These are phyloP conservation scores for Nematolebias whitei DNA, from an alignment of 2,113 vertebrate species.

Conservation along the genomic window DNA sequence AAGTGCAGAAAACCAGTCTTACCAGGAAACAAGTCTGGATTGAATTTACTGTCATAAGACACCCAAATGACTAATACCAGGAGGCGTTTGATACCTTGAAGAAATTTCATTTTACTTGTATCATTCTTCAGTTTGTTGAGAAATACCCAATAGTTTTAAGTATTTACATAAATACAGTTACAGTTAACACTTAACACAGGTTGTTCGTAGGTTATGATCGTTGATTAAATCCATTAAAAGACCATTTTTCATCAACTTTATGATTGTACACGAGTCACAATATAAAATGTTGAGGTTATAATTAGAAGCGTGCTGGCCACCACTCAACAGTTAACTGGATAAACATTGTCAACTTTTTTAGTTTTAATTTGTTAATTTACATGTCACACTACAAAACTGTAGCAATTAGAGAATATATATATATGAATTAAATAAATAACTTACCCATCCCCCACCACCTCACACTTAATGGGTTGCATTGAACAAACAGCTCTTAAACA, in stretches of 20 bases:
- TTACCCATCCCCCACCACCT: slow-evolving; percentile 6
- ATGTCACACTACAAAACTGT: background rate
- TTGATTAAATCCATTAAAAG: background rate
- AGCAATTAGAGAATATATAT: background rate
- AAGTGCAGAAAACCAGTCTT: too few relatives aligned
- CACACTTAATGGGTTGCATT: slow-evolving; percentile 1
- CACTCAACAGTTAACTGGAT: background rate
- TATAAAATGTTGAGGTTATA: background rate
- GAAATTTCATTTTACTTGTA: background rate
- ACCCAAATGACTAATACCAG: background rate
- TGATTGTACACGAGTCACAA: background rate
- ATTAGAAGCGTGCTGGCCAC: background rate
- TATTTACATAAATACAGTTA: background rate
- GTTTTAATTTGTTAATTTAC: background rate
- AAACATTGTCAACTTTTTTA: background rate
- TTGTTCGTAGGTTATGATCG: background rate
- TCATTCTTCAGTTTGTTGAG: background rate
- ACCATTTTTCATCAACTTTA: background rate
- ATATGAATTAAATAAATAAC: slow-evolving; percentile 72
- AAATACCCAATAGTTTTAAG: background rate
- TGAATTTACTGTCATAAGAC: background rate
- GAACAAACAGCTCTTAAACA: too few relatives aligned
- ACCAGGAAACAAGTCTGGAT: background rate
- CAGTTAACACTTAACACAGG: background rate
- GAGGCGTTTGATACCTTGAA: background rate